These are phyloP conservation scores for Xyliphius kryptos DNA, from an alignment of 2,113 vertebrate species.

Conservation along the genomic window DNA sequence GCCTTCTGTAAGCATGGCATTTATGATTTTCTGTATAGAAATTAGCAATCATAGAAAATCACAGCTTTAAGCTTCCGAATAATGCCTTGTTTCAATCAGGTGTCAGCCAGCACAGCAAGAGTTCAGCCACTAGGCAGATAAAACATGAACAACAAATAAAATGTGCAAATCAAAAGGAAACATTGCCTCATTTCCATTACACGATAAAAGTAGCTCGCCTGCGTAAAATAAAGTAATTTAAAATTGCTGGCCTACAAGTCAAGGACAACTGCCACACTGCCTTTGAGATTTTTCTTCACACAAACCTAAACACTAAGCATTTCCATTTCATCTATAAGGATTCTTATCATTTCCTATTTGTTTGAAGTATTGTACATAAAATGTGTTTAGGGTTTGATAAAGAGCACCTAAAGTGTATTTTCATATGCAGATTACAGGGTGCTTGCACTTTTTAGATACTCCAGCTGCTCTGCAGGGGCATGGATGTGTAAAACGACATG, in stretches of 20 bases:
- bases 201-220: conserved; percentile 38
- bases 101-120: conserved; percentile 20
- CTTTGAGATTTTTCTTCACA: conserved; percentile 37
- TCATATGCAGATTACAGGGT: conserved; percentile 39
- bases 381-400: conserved; percentile 45
- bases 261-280: conserved; percentile 43
- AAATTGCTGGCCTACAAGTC: conserved; percentile 42
- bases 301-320: conserved; percentile 39
- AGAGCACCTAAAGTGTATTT: conserved; percentile 41
- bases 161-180: conserved; percentile 45
- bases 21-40: conserved; percentile 48
- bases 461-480: conserved; percentile 23
- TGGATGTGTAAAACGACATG: conserved; percentile 28
- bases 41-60: conserved; percentile 47
- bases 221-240: conserved; percentile 46
- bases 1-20: conserved; percentile 37
- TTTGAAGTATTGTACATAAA: conserved; percentile 44
- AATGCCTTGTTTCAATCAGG: conserved; percentile 49
- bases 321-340: conserved; percentile 46
- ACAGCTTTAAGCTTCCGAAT: conserved; percentile 47
- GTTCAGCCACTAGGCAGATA: conserved; percentile 24
- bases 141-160: conserved; percentile 45
- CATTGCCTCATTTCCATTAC: conserved; percentile 44
- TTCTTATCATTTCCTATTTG: conserved; percentile 45
- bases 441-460: conserved; percentile 42